Conservation (phyloP, 2,888 invertebrate species). For the Venusia cambrica region DNA sequence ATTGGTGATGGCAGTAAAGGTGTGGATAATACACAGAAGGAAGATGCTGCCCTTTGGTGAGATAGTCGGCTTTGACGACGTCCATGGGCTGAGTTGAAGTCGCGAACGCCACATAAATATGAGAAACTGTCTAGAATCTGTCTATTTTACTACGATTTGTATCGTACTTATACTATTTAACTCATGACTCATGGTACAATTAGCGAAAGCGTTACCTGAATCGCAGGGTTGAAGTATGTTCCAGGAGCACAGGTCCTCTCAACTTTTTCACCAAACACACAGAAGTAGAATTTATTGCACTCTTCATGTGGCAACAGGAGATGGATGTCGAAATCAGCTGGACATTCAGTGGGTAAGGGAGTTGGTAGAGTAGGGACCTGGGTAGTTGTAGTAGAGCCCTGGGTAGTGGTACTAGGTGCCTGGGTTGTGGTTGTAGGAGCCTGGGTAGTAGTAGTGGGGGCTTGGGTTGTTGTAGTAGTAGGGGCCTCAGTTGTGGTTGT, state of each 20-base stretch:
- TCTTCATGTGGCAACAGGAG: slow-evolving; percentile 47
- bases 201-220: no score
- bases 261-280: slow-evolving; percentile 40
- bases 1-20: no score
- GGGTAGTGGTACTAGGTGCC: no score
- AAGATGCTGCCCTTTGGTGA: no score
- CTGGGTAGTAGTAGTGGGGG: not conserved
- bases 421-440: slow-evolving; percentile 15
- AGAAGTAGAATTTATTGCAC: slow-evolving; percentile 50
- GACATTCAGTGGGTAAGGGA: slow-evolving; percentile 14
- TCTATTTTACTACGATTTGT: no score
- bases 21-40: no score
- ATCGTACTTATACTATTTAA: no score
- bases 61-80: no score
- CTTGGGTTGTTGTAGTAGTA: no score
- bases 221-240: slow-evolving; percentile 42
- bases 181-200: no score
- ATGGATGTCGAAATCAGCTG: slow-evolving; percentile 33
- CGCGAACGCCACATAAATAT: slow-evolving; percentile 35
- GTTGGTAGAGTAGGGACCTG: slow-evolving; percentile 6
- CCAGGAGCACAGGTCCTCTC: slow-evolving; percentile 39
- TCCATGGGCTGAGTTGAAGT: slow-evolving; percentile 38
- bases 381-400: not conserved
- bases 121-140: no score
- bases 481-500: slow-evolving; percentile 1